A percentile compares a stretch with the other conserved stretches of the same genome.
Conservation (phyloP, 2,888 invertebrate genomes). For the Lochmaea crataegi region DNA sequence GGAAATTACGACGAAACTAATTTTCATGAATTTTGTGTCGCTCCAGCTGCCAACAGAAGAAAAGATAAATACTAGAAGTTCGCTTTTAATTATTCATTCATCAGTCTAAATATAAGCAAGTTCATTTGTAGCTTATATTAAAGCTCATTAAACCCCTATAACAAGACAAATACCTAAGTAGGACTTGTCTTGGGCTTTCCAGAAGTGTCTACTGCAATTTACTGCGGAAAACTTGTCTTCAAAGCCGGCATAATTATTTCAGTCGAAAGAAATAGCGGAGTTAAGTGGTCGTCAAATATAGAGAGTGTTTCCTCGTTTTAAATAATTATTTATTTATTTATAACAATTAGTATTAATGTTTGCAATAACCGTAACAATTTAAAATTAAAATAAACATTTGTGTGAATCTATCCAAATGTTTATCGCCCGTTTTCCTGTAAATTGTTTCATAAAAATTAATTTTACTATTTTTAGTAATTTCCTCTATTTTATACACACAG, state of each 20-base stretch:
- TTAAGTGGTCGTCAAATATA: neutral
- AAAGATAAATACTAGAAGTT: slow-evolving; percentile 50
- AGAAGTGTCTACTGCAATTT: slow-evolving; percentile 38
- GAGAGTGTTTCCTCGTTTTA: neutral
- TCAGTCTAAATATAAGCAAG: slow-evolving; percentile 47
- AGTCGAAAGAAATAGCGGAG: neutral
- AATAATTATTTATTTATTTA: neutral
- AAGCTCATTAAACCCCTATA: slow-evolving; percentile 51
- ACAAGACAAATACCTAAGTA: slow-evolving; percentile 49
- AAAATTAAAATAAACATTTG: too few species aligned
- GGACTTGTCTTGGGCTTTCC: slow-evolving; percentile 36
- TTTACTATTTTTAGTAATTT: too few species aligned
- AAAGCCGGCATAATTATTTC: neutral
- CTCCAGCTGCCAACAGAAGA: slow-evolving; percentile 33
- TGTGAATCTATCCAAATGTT: too few species aligned
- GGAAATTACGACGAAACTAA: slow-evolving; percentile 12
- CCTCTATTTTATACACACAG: too few species aligned
- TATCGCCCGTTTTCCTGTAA: too few species aligned
- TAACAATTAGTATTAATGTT: neutral
- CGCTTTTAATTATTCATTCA: slow-evolving; percentile 52
- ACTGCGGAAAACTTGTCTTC: slow-evolving; percentile 7
- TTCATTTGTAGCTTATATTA: slow-evolving; percentile 49
- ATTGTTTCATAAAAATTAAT: too few species aligned
- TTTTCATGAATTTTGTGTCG: slow-evolving; percentile 41
- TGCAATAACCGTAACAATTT: too few species aligned